These are phyloP conservation scores for Perca fluviatilis DNA, from an alignment of 2,113 vertebrate species.

Conservation along the genomic window DNA sequence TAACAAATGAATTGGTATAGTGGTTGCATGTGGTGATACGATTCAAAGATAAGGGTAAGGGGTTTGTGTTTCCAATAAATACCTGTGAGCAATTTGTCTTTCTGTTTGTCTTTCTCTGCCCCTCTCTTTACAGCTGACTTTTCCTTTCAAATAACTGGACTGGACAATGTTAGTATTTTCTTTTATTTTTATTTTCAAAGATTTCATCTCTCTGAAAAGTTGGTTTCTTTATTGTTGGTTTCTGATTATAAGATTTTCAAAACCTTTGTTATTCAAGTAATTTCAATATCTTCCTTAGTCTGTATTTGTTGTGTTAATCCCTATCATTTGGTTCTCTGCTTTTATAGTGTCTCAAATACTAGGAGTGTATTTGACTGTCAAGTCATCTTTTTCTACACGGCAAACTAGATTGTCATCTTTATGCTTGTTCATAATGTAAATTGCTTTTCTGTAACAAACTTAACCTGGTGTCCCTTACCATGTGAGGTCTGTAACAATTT, in stretches of 20 bases:
- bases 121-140: not conserved
- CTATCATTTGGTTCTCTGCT: not conserved
- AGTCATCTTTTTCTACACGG: not conserved
- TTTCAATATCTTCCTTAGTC: not conserved
- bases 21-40: not conserved
- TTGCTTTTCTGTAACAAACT: not conserved
- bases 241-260: not conserved
- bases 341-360: constrained; percentile 12
- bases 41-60: not conserved
- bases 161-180: not conserved
- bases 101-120: not conserved
- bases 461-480: constrained; percentile 18
- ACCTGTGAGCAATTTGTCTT: not conserved
- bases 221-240: not conserved
- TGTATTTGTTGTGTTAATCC: constrained; percentile 21
- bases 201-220: not conserved
- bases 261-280: not conserved
- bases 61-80: not conserved
- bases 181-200: constrained; percentile 6
- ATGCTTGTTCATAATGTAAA: not conserved
- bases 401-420: not conserved
- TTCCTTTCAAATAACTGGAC: not conserved
- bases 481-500: constrained; percentile 11
- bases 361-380: constrained; percentile 1
- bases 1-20: not conserved